Evolutionary conservation across 2,888 invertebrate genomes (phyloP).

Genomic region (Parnassius glacialis): DNA sequence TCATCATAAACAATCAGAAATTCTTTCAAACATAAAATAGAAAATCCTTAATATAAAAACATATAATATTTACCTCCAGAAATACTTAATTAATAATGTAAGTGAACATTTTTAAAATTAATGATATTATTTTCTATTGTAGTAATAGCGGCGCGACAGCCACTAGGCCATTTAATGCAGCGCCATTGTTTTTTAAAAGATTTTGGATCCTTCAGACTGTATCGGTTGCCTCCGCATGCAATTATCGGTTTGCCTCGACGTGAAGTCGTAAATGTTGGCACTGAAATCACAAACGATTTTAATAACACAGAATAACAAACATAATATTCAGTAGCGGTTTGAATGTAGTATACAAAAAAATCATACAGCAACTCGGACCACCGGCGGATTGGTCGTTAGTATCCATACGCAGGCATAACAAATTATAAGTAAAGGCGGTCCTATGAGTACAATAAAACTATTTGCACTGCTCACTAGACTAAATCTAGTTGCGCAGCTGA

Average conservation of each 20-base stretch:
- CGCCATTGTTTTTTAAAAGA: slow-evolving; percentile 26
- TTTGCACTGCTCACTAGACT: too few relatives aligned
- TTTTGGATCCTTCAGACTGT: slow-evolving; percentile 15
- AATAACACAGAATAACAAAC: too few relatives aligned
- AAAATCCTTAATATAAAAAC: background rate
- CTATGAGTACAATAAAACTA: too few relatives aligned
- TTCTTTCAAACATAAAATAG: background rate
- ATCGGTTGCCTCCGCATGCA: slow-evolving; percentile 20
- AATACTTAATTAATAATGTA: slow-evolving; percentile 24
- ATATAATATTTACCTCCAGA: background rate
- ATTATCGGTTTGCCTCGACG: slow-evolving; percentile 34
- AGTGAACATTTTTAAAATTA: slow-evolving; percentile 26
- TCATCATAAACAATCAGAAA: too few relatives aligned
- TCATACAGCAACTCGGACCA: too few relatives aligned
- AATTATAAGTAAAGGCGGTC: too few relatives aligned
- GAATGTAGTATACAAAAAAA: too few relatives aligned
- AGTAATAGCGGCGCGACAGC: slow-evolving; percentile 28
- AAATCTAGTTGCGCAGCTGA: too few relatives aligned
- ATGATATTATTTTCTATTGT: slow-evolving; percentile 24
- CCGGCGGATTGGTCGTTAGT: too few relatives aligned
- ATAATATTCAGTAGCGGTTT: too few relatives aligned
- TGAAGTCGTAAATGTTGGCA: slow-evolving; percentile 22
- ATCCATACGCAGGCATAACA: too few relatives aligned
- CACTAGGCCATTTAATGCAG: slow-evolving; percentile 26
- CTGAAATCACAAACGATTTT: slow-evolving; percentile 20